Base-by-base conservation (phyloP, 2,888 invertebrate genomes). In the Melinopterus prodromus region DNA sequence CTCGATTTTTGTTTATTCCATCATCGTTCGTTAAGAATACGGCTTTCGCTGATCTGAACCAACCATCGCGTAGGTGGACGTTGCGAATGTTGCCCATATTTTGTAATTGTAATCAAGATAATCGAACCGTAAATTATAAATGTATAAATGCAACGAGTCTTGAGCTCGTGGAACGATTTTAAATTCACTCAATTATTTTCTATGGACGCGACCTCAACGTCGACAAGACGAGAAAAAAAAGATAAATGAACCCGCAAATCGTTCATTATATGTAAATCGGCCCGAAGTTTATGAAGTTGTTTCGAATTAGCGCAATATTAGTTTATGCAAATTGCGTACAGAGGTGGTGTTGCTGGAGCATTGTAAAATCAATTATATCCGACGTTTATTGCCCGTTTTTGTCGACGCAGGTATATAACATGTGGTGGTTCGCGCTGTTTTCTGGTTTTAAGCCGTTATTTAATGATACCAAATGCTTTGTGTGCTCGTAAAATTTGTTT, bases 61-160 rank as follows among this genome's bases (percentile, higher is more conserved):
- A 26, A 3, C 26, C 6, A n/a, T n/a, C 35, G 85, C 86, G 88
- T 88, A 86, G 89, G 89, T 85, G 88, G 88, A 88, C 88, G 84
- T 86, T 81, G 87, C 86, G 86, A 89, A 88, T 88, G 89, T 86
- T 85, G 86, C 85, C 85, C 88, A 87, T 88, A 89, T 88, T 89
- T 88, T 87, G 87, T 88, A 88, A 89, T 89, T 88, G 88, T 86
- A 88, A 89, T 89, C 88, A 88, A 88, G 88, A 88, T 89, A 87
- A 85, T 74, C 83, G 86, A 84, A 53, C 83, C 83, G 87, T 86
- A 86, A 86, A 87, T 87, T 88, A 86, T 85, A 84, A 86, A 87
- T 83, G 78, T 78, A 81, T 76, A 76, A 81, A 85, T 81, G 80
- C 78, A 79, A 82, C 80, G 78, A 80, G 70, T 78, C 37, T 69